A percentile compares a stretch with the other conserved stretches of the same genome.
Evolutionary conservation across 92 coral and sea anemone species (phyloP).

Genomic region (Phymanthus crucifer): DNA sequence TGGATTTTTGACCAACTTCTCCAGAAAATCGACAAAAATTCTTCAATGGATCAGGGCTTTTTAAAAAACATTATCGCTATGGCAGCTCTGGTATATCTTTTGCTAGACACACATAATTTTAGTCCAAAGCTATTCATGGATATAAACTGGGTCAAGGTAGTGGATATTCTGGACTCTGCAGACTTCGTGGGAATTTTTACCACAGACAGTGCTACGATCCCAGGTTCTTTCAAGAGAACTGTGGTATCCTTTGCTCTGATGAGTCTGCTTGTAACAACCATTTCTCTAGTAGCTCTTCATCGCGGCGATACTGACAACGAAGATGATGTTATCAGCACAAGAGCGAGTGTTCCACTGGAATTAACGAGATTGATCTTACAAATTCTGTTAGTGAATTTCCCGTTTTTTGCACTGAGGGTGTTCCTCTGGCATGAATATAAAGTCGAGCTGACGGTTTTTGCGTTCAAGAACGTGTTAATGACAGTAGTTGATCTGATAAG

Average conservation of each 20-base stretch:
- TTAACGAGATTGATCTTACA: slow-evolving; percentile 18
- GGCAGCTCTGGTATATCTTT: slow-evolving; percentile 29
- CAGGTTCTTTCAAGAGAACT: slow-evolving; percentile 22
- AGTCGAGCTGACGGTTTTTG: slow-evolving; percentile 32
- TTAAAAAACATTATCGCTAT: slow-evolving; percentile 29
- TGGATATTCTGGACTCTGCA: slow-evolving; percentile 36
- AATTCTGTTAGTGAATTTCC: slow-evolving; percentile 41
- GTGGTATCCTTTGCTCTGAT: slow-evolving; percentile 32
- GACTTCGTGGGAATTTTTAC: slow-evolving; percentile 38
- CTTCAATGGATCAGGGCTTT: slow-evolving; percentile 41
- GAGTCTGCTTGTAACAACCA: slow-evolving; percentile 29
- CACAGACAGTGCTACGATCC: slow-evolving; percentile 15
- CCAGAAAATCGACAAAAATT: slow-evolving; percentile 34
- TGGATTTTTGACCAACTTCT: slow-evolving; percentile 40
- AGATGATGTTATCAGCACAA: slow-evolving; percentile 2
- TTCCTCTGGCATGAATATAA: slow-evolving; percentile 38
- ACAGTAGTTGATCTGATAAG: slow-evolving; percentile 28
- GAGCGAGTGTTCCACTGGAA: slow-evolving; percentile 18
- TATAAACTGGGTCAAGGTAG: slow-evolving; percentile 32
- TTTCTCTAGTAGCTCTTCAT: slow-evolving; percentile 26
- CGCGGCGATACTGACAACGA: slow-evolving; percentile 1
- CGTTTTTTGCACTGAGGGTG: slow-evolving; percentile 34
- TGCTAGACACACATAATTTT: slow-evolving; percentile 32
- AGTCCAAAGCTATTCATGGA: slow-evolving; percentile 26
- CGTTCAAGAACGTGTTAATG: slow-evolving; percentile 41